These are phyloP conservation scores for Drymonia ruficornis DNA, from an alignment of 2,888 invertebrate species.

Conservation along the genomic window DNA sequence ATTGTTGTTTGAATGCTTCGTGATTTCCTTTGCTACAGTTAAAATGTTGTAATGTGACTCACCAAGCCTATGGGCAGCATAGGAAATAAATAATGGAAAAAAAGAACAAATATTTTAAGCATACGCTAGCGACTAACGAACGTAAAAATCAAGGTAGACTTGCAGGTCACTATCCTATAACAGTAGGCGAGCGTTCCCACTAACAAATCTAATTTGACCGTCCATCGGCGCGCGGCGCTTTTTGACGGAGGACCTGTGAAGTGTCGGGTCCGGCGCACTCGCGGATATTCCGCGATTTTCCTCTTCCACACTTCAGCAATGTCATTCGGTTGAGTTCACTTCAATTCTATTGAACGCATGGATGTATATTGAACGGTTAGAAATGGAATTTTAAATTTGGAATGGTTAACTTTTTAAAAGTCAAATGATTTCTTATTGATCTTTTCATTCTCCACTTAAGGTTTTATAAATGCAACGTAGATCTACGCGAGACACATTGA, in stretches of 20 bases:
- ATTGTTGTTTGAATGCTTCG: background rate
- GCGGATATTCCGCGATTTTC: background rate
- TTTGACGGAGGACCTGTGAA: slow-evolving; percentile 49
- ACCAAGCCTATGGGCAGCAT: too few relatives aligned
- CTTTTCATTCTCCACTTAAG: too few relatives aligned
- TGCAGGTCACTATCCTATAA: background rate
- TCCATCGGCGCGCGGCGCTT: slow-evolving; percentile 41
- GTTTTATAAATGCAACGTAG: too few relatives aligned
- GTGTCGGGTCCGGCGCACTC: slow-evolving; percentile 31
- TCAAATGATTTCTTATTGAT: too few relatives aligned
- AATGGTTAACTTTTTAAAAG: background rate
- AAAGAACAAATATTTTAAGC: too few relatives aligned
- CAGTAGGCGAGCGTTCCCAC: slow-evolving; percentile 15
- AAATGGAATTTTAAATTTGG: background rate
- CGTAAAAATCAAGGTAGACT: background rate
- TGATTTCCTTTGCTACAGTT: too few relatives aligned
- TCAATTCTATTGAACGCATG: background rate
- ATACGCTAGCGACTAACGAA: too few relatives aligned
- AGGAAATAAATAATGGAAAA: too few relatives aligned
- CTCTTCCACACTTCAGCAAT: background rate
- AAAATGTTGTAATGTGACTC: too few relatives aligned
- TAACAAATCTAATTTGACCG: slow-evolving; percentile 51
- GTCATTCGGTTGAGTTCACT: background rate
- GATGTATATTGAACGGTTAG: too few relatives aligned
- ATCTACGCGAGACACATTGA: too few relatives aligned